phyloP scores from a whole-genome alignment of 2,888 invertebrate genomes.

The Magallana nippona region DNA sequence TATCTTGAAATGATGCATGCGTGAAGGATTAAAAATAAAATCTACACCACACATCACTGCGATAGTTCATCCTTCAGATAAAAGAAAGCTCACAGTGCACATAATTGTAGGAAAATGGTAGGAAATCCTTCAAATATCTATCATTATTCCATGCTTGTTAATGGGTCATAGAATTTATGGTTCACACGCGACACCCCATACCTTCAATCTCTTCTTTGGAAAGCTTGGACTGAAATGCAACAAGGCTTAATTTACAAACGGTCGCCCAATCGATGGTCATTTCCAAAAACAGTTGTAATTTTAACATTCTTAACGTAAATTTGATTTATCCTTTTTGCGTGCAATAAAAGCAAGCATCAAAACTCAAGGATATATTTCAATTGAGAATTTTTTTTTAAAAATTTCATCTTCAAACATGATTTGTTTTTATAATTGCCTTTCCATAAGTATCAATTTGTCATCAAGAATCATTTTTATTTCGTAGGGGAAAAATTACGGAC shows the following conservation, averaged over 20 bases:
- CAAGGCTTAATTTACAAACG: too few relatives aligned
- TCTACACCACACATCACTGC: neutral
- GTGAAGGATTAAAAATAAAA: neutral
- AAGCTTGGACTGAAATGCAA: slow-evolving; percentile 61
- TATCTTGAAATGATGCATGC: neutral
- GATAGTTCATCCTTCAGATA: neutral
- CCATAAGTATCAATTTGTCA: neutral
- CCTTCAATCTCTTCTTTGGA: slow-evolving; percentile 65
- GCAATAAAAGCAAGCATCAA: too few relatives aligned
- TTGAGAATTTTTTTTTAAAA: too few relatives aligned
- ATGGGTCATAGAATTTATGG: neutral
- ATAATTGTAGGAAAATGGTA: neutral
- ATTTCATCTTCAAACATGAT: too few relatives aligned
- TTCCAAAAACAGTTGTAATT: too few relatives aligned
- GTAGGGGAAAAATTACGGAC: neutral
- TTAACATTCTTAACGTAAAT: too few relatives aligned
- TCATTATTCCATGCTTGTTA: slow-evolving; percentile 16
- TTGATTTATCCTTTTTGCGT: too few relatives aligned
- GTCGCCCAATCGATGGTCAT: too few relatives aligned
- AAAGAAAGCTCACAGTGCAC: neutral
- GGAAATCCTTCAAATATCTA: neutral
- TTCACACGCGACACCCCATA: slow-evolving; percentile 46
- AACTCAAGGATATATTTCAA: too few relatives aligned
- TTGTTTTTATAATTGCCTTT: neutral
- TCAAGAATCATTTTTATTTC: neutral